A percentile compares a stretch with the other conserved stretches of the same genome.
phyloP scores from a whole-genome alignment of 2,113 vertebrate genomes.

The Prionailurus viverrinus region DNA sequence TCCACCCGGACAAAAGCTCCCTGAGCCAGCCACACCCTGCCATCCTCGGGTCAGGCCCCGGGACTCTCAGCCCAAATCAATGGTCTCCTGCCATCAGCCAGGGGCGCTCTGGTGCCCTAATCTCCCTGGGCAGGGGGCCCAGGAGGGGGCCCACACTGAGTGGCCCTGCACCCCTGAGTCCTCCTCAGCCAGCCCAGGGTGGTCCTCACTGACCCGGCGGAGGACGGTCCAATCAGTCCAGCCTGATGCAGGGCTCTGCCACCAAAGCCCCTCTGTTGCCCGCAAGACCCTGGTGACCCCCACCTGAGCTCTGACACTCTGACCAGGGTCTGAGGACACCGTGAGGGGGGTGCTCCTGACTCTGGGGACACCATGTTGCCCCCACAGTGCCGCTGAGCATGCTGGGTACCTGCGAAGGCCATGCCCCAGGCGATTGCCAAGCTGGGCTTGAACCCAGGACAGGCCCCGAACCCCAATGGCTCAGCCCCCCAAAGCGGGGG shows the following conservation, averaged over 20 bases:
- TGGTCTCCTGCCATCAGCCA: neutral
- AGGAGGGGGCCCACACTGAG: neutral
- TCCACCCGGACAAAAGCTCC: neutral
- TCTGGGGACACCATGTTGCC: neutral
- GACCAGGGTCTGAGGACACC: too few relatives aligned
- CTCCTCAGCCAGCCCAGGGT: neutral
- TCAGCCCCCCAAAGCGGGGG: neutral
- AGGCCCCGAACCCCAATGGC: neutral
- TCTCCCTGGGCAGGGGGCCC: neutral
- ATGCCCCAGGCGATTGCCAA: too few relatives aligned
- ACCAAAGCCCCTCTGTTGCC: rapidly evolving
- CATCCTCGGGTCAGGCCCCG: rapidly evolving
- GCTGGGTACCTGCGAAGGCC: too few relatives aligned
- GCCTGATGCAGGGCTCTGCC: neutral
- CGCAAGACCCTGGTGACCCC: neutral
- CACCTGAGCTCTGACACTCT: too few relatives aligned
- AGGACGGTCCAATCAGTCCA: neutral
- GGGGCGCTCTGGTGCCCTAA: neutral
- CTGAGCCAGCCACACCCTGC: neutral
- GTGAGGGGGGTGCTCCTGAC: neutral
- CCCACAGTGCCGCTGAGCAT: rapidly evolving
- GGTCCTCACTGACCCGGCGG: neutral
- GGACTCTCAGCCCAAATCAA: neutral
- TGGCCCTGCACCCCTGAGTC: neutral
- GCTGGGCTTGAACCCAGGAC: neutral